phyloP scores from a whole-genome alignment of 2,113 vertebrate species.

The Rhinoderma darwinii region DNA sequence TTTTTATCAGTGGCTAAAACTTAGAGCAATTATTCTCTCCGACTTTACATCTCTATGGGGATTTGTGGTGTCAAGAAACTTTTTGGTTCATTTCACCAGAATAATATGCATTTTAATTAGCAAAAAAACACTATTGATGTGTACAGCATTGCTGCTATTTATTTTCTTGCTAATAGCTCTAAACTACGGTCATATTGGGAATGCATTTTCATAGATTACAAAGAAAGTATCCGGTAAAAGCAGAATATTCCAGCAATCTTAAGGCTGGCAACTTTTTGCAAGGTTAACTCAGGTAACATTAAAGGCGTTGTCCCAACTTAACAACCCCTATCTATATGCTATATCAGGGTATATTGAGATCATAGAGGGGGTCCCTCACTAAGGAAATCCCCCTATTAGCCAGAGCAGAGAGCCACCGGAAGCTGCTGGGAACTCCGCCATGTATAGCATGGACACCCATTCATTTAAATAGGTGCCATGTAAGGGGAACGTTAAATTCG shows the following conservation, averaged over 20 bases:
- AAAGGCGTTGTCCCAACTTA: too few species aligned
- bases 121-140: conserved; percentile 76
- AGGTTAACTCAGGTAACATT: too few species aligned
- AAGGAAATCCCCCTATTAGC: too few species aligned
- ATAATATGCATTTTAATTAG: conserved; percentile 89
- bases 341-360: too few species aligned
- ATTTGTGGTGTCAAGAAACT: conserved; percentile 80
- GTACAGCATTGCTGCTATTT: conserved; percentile 63
- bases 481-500: too few species aligned
- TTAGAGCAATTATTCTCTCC: conserved; percentile 82
- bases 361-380: too few species aligned
- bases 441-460: too few species aligned
- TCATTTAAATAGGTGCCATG: too few species aligned
- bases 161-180: background rate
- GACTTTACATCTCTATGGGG: conserved; percentile 85
- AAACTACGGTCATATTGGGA: background rate
- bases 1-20: conserved; percentile 86
- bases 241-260: background rate
- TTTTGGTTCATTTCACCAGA: conserved; percentile 81
- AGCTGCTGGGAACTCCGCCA: too few species aligned
- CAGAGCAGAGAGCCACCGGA: too few species aligned
- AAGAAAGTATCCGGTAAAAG: background rate
- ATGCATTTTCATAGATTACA: background rate
- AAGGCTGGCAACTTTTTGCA: too few species aligned
- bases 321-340: too few species aligned